Evolutionary conservation across 2,888 invertebrate genomes (phyloP).

Genomic region (Epinotia nisella): DNA sequence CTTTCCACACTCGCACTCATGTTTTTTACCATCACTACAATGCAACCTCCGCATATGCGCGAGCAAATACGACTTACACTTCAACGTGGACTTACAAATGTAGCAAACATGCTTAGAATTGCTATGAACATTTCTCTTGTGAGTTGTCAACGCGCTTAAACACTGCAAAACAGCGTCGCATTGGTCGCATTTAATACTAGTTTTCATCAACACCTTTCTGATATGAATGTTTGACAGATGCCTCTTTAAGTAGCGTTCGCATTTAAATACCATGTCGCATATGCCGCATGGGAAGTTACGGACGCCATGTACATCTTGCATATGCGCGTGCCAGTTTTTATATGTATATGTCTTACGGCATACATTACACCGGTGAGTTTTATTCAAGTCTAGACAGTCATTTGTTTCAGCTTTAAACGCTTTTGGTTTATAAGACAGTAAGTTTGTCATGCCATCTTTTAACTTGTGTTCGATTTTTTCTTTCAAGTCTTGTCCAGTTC

Average conservation of each 20-base stretch:
- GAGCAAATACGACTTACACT: slow-evolving; percentile 52
- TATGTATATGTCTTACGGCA: slow-evolving; percentile 51
- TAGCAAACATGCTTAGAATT: slow-evolving; percentile 48
- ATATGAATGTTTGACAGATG: slow-evolving; percentile 45
- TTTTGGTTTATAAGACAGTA: neutral
- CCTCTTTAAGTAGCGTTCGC: slow-evolving; percentile 42
- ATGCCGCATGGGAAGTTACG: slow-evolving; percentile 39
- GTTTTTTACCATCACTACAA: slow-evolving; percentile 53
- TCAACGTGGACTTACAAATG: slow-evolving; percentile 54
- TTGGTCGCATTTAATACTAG: slow-evolving; percentile 46
- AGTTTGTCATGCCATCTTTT: slow-evolving; percentile 18
- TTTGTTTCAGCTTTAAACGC: neutral
- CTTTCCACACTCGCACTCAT: slow-evolving; percentile 57
- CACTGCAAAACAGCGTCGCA: slow-evolving; percentile 49
- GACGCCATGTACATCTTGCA: slow-evolving; percentile 48
- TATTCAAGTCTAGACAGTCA: neutral
- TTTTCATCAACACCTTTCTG: neutral
- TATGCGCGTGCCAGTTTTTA: slow-evolving; percentile 53
- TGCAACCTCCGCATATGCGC: slow-evolving; percentile 56
- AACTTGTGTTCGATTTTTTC: neutral
- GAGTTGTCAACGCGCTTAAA: slow-evolving; percentile 48
- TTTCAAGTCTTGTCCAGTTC: neutral
- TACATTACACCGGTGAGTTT: slow-evolving; percentile 44
- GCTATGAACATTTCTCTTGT: slow-evolving; percentile 55
- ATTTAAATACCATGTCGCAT: slow-evolving; percentile 49